Conservation (phyloP, 2,888 invertebrate species). For the Eupelmus urozonus region DNA sequence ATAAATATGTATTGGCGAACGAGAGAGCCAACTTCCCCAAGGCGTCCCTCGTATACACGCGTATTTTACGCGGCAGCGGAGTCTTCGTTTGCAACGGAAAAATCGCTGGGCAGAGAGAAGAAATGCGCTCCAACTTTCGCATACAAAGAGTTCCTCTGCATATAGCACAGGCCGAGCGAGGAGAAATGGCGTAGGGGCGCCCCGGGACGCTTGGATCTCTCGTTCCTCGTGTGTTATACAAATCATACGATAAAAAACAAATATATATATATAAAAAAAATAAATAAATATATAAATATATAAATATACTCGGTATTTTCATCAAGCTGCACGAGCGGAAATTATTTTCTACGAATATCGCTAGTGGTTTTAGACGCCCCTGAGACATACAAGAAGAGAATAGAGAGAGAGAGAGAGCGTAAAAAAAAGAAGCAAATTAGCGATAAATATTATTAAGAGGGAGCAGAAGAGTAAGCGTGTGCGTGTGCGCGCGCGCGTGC, state of each 20-base stretch:
- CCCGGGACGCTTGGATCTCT: constrained; percentile 33
- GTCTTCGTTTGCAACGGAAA: background rate
- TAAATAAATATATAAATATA: constrained; percentile 61
- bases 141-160: background rate
- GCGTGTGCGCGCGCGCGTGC: background rate
- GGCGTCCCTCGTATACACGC: no score
- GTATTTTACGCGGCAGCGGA: background rate
- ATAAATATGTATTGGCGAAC: constrained; percentile 35
- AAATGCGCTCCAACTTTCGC: background rate
- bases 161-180: background rate
- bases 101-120: background rate
- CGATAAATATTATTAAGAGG: constrained; percentile 10
- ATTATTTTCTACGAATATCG: constrained; percentile 62
- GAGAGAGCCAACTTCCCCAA: constrained; percentile 33
- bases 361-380: constrained; percentile 49
- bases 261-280: constrained; percentile 52
- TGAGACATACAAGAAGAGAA: background rate
- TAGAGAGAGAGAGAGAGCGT: constrained; percentile 12
- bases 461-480: background rate
- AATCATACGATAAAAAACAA: constrained; percentile 19
- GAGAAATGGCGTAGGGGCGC: background rate
- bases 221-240: constrained; percentile 32
- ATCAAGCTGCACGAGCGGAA: constrained; percentile 57
- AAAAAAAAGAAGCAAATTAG: constrained; percentile 6
- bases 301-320: constrained; percentile 62